Base-by-base conservation (phyloP, 2,888 invertebrate species). In the Didymodactylos carnosus region DNA sequence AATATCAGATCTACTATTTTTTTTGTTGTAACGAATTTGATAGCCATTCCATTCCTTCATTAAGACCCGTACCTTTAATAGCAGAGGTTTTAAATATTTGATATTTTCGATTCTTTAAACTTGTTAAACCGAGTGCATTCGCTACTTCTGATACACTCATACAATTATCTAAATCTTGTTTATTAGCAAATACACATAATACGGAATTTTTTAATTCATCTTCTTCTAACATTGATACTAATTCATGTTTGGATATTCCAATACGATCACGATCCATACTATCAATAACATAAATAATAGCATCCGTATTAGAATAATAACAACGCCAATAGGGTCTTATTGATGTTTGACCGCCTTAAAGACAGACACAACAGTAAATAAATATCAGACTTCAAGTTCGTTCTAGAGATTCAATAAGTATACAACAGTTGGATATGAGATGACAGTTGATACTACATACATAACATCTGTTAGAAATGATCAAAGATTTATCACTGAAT, bases 21-120 rank as follows among this genome's bases (percentile, higher is more conserved):
- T 62, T 62, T 62, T 62, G 62, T 35, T 62, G 35, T 10, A 62
- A 62, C 8, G 35, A 62, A n/a, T 62, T 62, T 19, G 62, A 14
- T 62, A 62, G 88, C 97, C 98, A 98, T 84, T 98, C 95, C 98
- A 98, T 98, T 76, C 97, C 94, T 85, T 93, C 92, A 83, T 98
- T 94, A 71, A 98, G 87, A 1, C 98, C 98, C 84, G 95, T 94
- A 39, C 97, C 97, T 84, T 94, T 92, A 78, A 93, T 91, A 70
- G 98, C 98, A 0, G 95, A 95, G 3, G 97, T 95, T 86, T 97
- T 97, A 85, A 98, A 98, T 81, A 98, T 97, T 87, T 95, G 94
- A 87, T 98, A 97, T 81, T 95, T 95, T 82, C 97, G 88, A 85
- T 92, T 94, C 84, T 94, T 93, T 73, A 98, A 87, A 19, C 91